These are phyloP conservation scores for Styela plicata DNA, from an alignment of 23 tunicate genomes.

Conservation along the genomic window DNA sequence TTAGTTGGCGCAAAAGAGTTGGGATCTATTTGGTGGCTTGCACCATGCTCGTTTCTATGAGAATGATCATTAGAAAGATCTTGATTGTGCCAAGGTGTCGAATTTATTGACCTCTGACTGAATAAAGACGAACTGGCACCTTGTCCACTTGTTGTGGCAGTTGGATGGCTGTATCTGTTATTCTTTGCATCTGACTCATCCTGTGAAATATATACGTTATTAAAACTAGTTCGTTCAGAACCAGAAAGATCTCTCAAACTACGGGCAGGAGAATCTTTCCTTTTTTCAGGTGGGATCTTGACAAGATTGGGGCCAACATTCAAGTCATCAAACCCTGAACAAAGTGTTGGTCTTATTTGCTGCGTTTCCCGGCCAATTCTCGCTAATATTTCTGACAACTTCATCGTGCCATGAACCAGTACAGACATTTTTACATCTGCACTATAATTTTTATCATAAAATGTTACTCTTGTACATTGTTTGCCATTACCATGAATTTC, in stretches of 20 bases:
- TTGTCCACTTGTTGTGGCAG: neutral
- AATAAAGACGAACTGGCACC: neutral
- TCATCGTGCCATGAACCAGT: neutral
- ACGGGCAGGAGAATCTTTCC: neutral
- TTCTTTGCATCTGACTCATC: neutral
- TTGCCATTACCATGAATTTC: neutral
- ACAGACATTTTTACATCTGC: neutral
- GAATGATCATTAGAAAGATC: neutral
- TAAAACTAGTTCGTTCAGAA: neutral
- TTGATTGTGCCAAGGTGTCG: neutral
- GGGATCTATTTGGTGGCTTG: no score
- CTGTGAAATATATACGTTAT: neutral
- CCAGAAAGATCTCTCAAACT: slow-evolving; percentile 3
- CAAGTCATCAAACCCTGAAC: neutral
- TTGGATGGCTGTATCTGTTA: no score
- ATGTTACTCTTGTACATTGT: neutral
- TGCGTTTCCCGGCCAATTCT: neutral
- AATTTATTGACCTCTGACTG: neutral
- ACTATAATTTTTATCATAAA: neutral
- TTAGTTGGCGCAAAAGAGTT: neutral
- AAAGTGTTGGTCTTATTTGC: neutral
- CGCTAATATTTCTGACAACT: neutral
- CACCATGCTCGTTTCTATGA: no score
- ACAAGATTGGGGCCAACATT: slow-evolving; percentile 22
- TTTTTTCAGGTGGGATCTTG: neutral